phyloP scores from a whole-genome alignment of 2,888 invertebrate species.

The Himalopsyche kuldschensis region DNA sequence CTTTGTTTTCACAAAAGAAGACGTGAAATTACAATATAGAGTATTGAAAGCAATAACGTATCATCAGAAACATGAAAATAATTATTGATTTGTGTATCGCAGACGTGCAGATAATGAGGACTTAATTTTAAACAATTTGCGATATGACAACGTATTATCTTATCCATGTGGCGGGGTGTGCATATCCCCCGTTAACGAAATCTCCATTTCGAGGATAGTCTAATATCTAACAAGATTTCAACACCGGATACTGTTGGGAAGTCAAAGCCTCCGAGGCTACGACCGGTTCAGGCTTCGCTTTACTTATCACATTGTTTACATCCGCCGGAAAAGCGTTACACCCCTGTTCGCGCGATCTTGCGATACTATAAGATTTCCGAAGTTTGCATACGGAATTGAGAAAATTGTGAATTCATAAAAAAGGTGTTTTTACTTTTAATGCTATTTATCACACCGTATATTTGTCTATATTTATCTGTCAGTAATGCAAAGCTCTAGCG shows the following conservation, averaged over 20 bases:
- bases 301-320: neutral
- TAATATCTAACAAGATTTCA: neutral
- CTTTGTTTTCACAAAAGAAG: too few species aligned
- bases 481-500: too few species aligned
- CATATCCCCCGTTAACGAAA: neutral
- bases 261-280: neutral
- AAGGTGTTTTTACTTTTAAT: too few species aligned
- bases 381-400: neutral
- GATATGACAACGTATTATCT: neutral
- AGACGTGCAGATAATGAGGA: too few species aligned
- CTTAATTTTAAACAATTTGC: neutral
- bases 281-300: neutral
- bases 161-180: neutral
- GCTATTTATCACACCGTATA: too few species aligned
- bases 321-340: neutral
- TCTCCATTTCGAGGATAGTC: neutral
- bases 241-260: neutral
- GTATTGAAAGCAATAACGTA: too few species aligned
- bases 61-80: too few species aligned
- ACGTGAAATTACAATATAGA: too few species aligned
- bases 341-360: neutral
- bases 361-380: neutral
- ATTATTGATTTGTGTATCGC: too few species aligned
- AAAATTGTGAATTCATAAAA: too few species aligned
- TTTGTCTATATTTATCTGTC: too few species aligned